Base-by-base conservation (phyloP, 2,797 vertebrate species). In the Nannoperca obscura region DNA sequence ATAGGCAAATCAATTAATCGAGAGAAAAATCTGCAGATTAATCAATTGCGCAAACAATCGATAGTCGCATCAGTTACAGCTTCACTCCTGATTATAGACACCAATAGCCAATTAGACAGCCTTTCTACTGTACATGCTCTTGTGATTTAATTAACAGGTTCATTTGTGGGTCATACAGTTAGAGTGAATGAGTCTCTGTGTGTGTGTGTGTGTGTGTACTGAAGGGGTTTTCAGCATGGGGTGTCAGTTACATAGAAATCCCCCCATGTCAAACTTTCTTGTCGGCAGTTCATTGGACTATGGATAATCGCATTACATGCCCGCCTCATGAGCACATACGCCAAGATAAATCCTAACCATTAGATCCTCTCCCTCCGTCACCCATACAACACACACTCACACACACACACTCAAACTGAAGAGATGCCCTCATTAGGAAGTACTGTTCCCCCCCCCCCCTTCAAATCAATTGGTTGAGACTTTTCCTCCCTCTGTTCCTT, bases 161-260 rank as follows among this genome's bases (percentile, higher is more conserved):
- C 13, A 75, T 76, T 61, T 55, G 66, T 34, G 30, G 54, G 30
- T 42, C 57, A 10, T 36, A 1, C 71, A 71, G 77, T 81, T 63
- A 74, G 61, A 57, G 32, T 68, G 62, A 86, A 73, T 20, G 34
- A 73, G 36, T 11, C 2, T 4, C 30, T 63, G 75, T 54, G 20
- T 52, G 52, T 59, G 78, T 67, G 44, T 42, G 36, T 32, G 42
- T 46, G 55, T 65, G 22, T 70, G 66, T 27, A 19, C 3, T 76
- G 50, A 65, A 76, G 76, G 57, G 72, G 9, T 49, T 82, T 88
- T 64, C 58, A 73, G 73, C 62, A 61, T 62, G 79, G 88, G 88
- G 93, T 91, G 88, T 93, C 89, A 86, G 12, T 94, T 92, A 90
- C 91, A 89, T 58, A 88, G 76, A 89, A 91, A 91, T 86, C 90